A percentile compares a stretch with the other conserved stretches of the same genome.
phyloP scores from a whole-genome alignment of 2,797 vertebrate species.

The Picus viridis region DNA sequence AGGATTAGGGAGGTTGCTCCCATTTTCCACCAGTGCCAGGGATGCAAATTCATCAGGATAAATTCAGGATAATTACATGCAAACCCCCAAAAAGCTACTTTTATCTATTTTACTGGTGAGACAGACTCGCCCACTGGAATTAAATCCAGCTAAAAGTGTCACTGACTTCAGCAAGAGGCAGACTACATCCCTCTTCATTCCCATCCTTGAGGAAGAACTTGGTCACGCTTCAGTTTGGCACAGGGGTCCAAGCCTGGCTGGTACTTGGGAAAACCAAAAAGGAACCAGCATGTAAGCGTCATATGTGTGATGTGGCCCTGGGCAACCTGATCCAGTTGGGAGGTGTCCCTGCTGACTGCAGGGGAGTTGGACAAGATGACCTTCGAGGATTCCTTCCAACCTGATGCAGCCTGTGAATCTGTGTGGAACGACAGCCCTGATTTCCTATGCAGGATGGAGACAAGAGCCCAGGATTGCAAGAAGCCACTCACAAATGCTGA shows the following conservation, averaged over 20 bases:
- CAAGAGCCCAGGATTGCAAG: neutral
- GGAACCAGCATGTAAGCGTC: neutral
- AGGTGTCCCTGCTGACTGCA: no score
- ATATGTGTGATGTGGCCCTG: no score
- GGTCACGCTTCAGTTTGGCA: accelerated
- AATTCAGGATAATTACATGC: neutral
- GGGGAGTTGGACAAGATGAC: no score
- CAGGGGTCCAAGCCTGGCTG: neutral
- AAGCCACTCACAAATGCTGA: neutral
- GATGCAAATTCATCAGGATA: neutral
- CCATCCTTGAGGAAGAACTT: neutral
- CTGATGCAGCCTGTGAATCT: no score
- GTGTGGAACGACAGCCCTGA: neutral
- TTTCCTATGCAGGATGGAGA: neutral
- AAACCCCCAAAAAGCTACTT: neutral
- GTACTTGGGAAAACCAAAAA: neutral
- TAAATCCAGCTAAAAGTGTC: neutral
- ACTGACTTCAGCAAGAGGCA: neutral
- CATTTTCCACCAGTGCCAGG: neutral
- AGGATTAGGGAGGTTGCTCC: neutral
- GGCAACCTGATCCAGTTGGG: no score
- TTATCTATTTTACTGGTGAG: neutral
- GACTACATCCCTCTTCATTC: neutral
- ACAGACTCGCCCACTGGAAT: neutral
- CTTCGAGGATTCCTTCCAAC: no score